A percentile compares a stretch with the other conserved stretches of the same genome.
These are phyloP conservation scores for Acronicta aceris DNA, from an alignment of 2,888 invertebrate genomes.

Conservation along the genomic window DNA sequence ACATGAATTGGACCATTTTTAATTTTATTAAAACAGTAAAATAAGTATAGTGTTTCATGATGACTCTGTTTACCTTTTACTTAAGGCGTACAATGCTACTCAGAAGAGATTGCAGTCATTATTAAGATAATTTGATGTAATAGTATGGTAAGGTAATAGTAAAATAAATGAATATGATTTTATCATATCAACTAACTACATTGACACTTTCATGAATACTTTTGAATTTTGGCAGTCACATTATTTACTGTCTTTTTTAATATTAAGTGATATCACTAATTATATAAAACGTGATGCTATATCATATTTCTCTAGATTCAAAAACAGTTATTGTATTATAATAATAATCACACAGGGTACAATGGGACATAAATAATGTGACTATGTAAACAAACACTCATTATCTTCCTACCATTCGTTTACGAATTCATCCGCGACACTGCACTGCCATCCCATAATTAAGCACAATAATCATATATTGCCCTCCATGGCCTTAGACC, in stretches of 20 bases:
- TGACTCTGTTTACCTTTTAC: constrained; percentile 5
- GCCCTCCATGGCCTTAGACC: constrained; percentile 57
- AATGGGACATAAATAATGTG: constrained; percentile 69
- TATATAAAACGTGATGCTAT: constrained; percentile 34
- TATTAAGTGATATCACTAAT: constrained; percentile 26
- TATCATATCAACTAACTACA: constrained; percentile 65
- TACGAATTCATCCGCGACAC: constrained; percentile 68
- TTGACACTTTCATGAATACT: constrained; percentile 80
- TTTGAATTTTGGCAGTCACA: constrained; percentile 82
- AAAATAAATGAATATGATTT: constrained; percentile 63
- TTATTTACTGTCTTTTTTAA: constrained; percentile 60
- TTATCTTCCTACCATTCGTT: constrained; percentile 67
- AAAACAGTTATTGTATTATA: constrained; percentile 22
- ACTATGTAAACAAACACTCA: constrained; percentile 65
- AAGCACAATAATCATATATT: constrained; percentile 43
- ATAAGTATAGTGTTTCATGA: constrained; percentile 13
- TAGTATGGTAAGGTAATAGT: constrained; percentile 36
- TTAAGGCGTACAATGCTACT: constrained; percentile 28
- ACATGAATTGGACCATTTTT: constrained; percentile 12
- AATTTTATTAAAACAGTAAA: constrained; percentile 9
- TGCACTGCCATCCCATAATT: constrained; percentile 47
- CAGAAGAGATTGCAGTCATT: constrained; percentile 36
- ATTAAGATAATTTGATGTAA: constrained; percentile 22
- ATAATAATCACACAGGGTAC: constrained; percentile 39
- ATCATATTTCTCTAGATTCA: constrained; percentile 23